A percentile compares a stretch with the other conserved stretches of the same genome.
phyloP scores from a whole-genome alignment of 2,888 invertebrate species.

The Dasypolia templi region DNA sequence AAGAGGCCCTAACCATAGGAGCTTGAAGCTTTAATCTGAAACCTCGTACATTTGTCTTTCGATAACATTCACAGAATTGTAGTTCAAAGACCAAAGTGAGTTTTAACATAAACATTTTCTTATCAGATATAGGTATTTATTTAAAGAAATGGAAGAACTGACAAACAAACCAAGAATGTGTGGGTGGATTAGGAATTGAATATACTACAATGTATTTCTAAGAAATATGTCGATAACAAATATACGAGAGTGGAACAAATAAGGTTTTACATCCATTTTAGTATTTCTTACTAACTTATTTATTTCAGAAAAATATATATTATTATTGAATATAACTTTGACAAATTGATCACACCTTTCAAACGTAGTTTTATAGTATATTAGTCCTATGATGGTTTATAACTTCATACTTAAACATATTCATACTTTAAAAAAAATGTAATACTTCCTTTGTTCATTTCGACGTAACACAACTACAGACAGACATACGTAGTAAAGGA shows the following conservation, averaged over 20 bases:
- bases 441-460: background rate
- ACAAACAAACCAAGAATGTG: conserved; percentile 26
- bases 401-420: too few relatives aligned
- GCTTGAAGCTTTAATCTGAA: background rate
- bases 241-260: conserved; percentile 16
- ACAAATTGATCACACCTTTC: too few relatives aligned
- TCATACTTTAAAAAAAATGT: background rate
- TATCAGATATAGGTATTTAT: conserved; percentile 44
- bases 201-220: conserved; percentile 26
- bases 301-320: conserved; percentile 8
- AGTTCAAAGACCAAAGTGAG: background rate
- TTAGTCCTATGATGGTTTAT: too few relatives aligned
- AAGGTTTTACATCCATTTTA: background rate
- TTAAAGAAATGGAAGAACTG: conserved; percentile 22
- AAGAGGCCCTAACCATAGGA: background rate
- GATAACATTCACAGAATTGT: conserved; percentile 18
- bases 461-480: too few relatives aligned
- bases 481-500: background rate
- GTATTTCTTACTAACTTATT: conserved; percentile 2
- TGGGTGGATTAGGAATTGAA: conserved; percentile 12
- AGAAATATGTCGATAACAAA: conserved; percentile 35
- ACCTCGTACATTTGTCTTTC: background rate
- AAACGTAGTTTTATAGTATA: too few relatives aligned
- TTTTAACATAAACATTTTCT: conserved; percentile 55
- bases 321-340: background rate